Evolutionary conservation across 2,113 vertebrate genomes (phyloP).

Genomic region (Sorex araneus): DNA sequence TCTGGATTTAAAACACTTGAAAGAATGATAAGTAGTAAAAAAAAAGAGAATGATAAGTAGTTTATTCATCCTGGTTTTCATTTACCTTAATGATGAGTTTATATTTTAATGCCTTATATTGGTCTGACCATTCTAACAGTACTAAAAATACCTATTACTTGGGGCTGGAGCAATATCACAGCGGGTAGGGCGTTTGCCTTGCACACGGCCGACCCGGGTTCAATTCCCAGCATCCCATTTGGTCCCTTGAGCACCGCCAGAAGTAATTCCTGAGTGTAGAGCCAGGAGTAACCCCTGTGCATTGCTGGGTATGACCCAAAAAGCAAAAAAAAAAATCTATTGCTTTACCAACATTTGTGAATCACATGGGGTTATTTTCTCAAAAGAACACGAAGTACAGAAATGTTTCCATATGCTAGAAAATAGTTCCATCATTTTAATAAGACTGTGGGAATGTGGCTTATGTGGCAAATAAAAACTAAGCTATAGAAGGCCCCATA

Average conservation of each 20-base stretch:
- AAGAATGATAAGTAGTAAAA: slow-evolving; percentile 32
- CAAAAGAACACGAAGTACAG: slow-evolving; percentile 66
- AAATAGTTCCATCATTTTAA: slow-evolving; percentile 69
- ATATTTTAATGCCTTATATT: slow-evolving; percentile 13
- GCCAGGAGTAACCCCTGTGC: no score
- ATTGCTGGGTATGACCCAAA: no score
- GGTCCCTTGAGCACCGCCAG: no score
- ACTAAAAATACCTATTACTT: no score
- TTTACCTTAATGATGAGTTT: slow-evolving; percentile 22
- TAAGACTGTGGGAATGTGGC: slow-evolving; percentile 21
- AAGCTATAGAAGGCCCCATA: slow-evolving; percentile 44
- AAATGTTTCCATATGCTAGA: slow-evolving; percentile 73
- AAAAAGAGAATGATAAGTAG: not conserved
- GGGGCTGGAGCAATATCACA: no score
- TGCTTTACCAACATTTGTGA: slow-evolving; percentile 73
- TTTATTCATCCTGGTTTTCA: slow-evolving; percentile 41
- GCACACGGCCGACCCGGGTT: no score
- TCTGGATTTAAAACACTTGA: slow-evolving; percentile 49
- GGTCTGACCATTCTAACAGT: slow-evolving; percentile 52
- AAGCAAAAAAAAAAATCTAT: slow-evolving; percentile 64
- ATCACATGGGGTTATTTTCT: slow-evolving; percentile 68
- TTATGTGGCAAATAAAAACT: slow-evolving; percentile 66
- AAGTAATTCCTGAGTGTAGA: no score
- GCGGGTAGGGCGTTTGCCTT: no score
- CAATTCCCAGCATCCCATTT: no score